These are phyloP conservation scores for Parapsyche elsis DNA, from an alignment of 1,140 invertebrate species.

Conservation along the genomic window DNA sequence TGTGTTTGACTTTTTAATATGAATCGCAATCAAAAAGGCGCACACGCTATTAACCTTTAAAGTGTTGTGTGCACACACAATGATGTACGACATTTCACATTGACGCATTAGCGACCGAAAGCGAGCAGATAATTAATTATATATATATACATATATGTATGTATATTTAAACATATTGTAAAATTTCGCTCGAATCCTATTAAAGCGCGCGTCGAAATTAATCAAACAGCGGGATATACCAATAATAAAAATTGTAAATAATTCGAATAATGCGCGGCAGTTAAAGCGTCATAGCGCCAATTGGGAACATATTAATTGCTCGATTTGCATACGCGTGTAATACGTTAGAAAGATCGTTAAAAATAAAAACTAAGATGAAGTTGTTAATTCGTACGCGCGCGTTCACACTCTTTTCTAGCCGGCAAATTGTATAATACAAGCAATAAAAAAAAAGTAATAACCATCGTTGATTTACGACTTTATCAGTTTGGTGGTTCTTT, in stretches of 20 bases:
- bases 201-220: no score
- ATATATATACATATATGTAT: no score
- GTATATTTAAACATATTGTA: no score
- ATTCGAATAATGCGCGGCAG: background rate
- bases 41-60: no score
- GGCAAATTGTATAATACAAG: background rate
- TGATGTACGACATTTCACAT: no score
- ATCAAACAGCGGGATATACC: no score
- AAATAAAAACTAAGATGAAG: background rate
- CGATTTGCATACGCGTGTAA: constrained; percentile 8
- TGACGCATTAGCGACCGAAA: no score
- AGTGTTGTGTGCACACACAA: no score
- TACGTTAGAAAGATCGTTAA: constrained; percentile 8
- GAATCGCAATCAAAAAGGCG: no score
- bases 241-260: background rate
- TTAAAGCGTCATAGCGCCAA: background rate
- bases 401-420: background rate
- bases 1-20: no score
- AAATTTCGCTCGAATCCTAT: no score
- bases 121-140: no score
- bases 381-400: background rate
- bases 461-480: background rate
- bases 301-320: background rate
- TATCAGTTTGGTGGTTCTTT: background rate
- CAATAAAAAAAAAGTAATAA: background rate